Percentiles rank a stretch among this genome's conserved stretches.
Evolutionary conservation across 2,797 vertebrate genomes (phyloP).

Genomic region (Steatocranus sp.): DNA sequence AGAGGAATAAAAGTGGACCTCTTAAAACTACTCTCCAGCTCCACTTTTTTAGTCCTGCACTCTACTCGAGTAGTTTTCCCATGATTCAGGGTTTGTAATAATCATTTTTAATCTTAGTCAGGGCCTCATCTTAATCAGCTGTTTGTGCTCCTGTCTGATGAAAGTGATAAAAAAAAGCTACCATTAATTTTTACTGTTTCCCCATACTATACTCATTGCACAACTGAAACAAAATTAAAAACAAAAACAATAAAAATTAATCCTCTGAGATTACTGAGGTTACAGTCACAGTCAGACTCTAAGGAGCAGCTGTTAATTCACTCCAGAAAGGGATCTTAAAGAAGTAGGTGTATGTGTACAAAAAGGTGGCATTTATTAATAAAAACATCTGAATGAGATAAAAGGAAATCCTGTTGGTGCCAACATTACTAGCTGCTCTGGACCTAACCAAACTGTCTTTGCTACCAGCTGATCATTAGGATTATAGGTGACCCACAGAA

Average conservation of each 20-base stretch:
- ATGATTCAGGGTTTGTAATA: background rate
- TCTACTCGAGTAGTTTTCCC: background rate
- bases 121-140: background rate
- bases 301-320: background rate
- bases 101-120: rapidly evolving
- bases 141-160: background rate
- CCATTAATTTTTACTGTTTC: background rate
- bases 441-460: background rate
- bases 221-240: background rate
- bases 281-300: background rate
- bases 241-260: background rate
- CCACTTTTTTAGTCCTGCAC: background rate
- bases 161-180: background rate
- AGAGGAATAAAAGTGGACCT: background rate
- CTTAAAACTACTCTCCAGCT: no score
- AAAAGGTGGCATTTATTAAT: background rate
- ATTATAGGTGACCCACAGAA: background rate
- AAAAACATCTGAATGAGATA: background rate
- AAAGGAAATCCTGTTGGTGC: background rate
- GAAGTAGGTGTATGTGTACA: background rate
- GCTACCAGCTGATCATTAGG: background rate
- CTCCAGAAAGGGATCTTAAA: background rate
- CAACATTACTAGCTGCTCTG: background rate
- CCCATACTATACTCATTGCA: background rate
- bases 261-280: background rate